Percentiles rank a stretch among this genome's conserved stretches.
Evolutionary conservation across 2,888 invertebrate species (phyloP).

Genomic region (Sphaeridia pumilis): DNA sequence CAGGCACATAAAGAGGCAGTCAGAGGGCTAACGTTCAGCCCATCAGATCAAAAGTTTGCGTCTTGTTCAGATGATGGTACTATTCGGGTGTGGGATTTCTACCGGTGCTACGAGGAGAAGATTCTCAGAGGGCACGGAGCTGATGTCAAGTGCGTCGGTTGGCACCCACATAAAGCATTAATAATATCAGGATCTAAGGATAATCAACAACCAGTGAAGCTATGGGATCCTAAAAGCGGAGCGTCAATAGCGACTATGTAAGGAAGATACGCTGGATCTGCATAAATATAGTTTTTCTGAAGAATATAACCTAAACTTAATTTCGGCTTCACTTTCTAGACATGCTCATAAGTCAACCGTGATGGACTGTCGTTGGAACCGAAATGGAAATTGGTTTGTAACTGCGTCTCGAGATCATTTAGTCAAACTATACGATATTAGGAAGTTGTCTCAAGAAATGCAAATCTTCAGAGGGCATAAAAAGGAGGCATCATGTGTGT

Average conservation of each 20-base stretch:
- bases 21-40: conserved; percentile 98
- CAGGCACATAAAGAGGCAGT: conserved; percentile 96
- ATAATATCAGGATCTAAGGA: conserved; percentile 98
- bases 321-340: conserved; percentile 41
- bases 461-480: conserved; percentile 98
- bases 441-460: conserved; percentile 87
- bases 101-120: conserved; percentile 89
- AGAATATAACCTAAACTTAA: neutral
- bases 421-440: conserved; percentile 91
- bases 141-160: conserved; percentile 98
- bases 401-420: conserved; percentile 97
- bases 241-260: conserved; percentile 86
- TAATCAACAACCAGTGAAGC: conserved; percentile 96
- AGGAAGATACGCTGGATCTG: no score
- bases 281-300: neutral
- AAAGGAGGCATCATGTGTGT: conserved; percentile 92
- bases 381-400: conserved; percentile 97
- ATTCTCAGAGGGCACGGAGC: conserved; percentile 91
- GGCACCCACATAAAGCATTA: conserved; percentile 97
- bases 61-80: conserved; percentile 99
- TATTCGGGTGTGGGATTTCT: conserved; percentile 96
- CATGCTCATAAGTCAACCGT: conserved; percentile 99
- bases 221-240: conserved; percentile 98
- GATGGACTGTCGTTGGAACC: conserved; percentile 98
- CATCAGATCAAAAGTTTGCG: conserved; percentile 95